These are phyloP conservation scores for Caenorhabditis sinica DNA, from an alignment of 2,888 invertebrate species.

Conservation along the genomic window DNA sequence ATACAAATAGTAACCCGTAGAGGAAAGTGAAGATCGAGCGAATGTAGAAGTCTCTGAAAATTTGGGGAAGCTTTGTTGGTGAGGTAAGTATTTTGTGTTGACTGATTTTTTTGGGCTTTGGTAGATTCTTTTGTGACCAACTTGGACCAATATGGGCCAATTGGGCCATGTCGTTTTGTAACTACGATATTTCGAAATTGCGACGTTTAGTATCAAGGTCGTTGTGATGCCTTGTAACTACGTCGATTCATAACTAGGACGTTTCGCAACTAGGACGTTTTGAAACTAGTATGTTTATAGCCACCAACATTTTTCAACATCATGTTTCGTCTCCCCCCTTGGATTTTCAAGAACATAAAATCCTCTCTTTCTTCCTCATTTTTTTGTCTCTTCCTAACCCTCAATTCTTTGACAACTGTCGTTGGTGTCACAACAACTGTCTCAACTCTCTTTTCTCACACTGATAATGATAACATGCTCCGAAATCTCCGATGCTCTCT, in stretches of 20 bases:
- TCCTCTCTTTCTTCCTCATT: not conserved
- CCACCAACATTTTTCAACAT: not conserved
- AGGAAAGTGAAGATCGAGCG: constrained; percentile 78
- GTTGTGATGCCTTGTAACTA: too few relatives aligned
- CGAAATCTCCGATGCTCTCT: too few relatives aligned
- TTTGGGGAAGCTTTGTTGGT: not conserved
- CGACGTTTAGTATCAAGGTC: too few relatives aligned
- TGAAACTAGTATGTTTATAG: too few relatives aligned
- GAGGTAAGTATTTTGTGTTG: not conserved
- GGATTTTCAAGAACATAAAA: constrained; percentile 8
- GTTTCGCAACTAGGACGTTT: too few relatives aligned
- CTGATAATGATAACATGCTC: constrained; percentile 45
- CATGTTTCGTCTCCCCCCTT: not conserved
- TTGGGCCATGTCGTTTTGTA: too few relatives aligned
- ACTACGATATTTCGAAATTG: too few relatives aligned
- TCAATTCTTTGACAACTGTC: constrained; percentile 7
- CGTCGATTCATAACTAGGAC: too few relatives aligned
- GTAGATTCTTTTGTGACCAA: too few relatives aligned
- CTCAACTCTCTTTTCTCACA: constrained; percentile 15
- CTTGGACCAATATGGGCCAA: too few relatives aligned
- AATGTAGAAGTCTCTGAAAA: constrained; percentile 77
- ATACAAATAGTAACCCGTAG: constrained; percentile 79
- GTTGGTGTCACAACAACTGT: constrained; percentile 26
- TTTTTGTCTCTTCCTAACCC: not conserved
- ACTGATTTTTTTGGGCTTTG: not conserved